Evolutionary conservation across 2,113 vertebrate species (phyloP).

Genomic region (Platichthys flesus): DNA sequence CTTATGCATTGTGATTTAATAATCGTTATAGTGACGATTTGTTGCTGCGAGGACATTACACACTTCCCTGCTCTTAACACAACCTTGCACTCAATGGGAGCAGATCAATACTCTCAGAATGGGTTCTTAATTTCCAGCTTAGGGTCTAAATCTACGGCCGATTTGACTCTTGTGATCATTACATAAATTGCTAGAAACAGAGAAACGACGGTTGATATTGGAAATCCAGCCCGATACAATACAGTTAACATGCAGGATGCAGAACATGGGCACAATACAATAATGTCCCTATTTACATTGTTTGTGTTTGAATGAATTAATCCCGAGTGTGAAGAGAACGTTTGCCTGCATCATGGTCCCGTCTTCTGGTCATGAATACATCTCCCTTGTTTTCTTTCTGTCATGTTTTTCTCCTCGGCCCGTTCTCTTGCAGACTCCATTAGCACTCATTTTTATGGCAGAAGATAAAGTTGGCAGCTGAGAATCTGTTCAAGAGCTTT

Average conservation of each 20-base stretch:
- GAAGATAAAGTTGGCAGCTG: conserved; percentile 11
- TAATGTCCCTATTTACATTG: conserved; percentile 8
- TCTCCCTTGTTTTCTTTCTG: not conserved
- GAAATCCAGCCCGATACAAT: not conserved
- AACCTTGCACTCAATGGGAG: not conserved
- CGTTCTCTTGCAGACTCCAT: not conserved
- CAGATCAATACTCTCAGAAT: not conserved
- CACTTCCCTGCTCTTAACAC: not conserved
- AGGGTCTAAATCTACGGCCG: not conserved
- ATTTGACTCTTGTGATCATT: not conserved
- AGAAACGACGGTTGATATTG: not conserved
- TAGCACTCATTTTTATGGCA: conserved; percentile 10
- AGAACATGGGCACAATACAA: not conserved
- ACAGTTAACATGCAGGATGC: not conserved
- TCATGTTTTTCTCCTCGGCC: not conserved
- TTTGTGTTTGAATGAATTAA: conserved; percentile 24
- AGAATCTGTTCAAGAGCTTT: not conserved
- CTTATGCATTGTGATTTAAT: not conserved
- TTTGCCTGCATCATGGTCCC: conserved; percentile 12
- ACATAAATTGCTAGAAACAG: not conserved
- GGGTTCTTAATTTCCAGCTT: not conserved
- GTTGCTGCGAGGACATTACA: not conserved
- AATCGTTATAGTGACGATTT: not conserved
- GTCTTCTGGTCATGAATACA: conserved; percentile 8
- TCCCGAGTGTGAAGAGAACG: not conserved